A percentile compares a stretch with the other conserved stretches of the same genome.
These are phyloP conservation scores for Pseudomyrmex gracilis DNA, from an alignment of 1,140 invertebrate genomes.

Conservation along the genomic window DNA sequence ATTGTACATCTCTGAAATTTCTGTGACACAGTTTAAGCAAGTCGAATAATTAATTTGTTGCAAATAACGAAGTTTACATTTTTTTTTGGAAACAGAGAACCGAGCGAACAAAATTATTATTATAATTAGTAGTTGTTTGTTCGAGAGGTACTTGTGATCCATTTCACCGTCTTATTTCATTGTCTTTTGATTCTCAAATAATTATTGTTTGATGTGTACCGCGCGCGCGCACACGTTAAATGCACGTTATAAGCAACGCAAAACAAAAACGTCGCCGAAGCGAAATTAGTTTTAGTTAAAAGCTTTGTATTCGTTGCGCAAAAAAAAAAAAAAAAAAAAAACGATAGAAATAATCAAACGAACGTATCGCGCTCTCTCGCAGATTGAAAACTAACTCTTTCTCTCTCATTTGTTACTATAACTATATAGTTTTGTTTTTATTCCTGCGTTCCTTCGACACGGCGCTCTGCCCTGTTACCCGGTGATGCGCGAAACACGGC, in stretches of 20 bases:
- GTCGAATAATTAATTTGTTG: too few species aligned
- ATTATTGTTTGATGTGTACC: background rate
- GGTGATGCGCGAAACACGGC: background rate
- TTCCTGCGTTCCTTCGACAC: background rate
- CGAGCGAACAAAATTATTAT: background rate
- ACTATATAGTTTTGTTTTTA: slow-evolving; percentile 36
- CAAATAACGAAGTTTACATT: too few species aligned
- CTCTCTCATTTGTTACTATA: slow-evolving; percentile 30
- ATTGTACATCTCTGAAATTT: too few species aligned
- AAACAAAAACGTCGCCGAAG: background rate
- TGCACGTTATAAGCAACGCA: too few species aligned
- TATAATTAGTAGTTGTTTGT: too few species aligned
- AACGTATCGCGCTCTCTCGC: background rate
- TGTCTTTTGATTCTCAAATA: background rate
- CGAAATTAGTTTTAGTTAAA: slow-evolving; percentile 40
- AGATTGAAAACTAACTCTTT: slow-evolving; percentile 33
- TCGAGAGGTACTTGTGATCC: too few species aligned
- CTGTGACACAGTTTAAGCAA: too few species aligned
- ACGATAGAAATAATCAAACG: background rate
- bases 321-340: too few species aligned
- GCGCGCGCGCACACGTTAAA: too few species aligned
- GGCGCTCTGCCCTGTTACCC: background rate
- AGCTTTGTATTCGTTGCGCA: slow-evolving; percentile 5
- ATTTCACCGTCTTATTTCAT: slow-evolving; percentile 7
- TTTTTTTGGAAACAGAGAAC: background rate